A percentile compares a stretch with the other conserved stretches of the same genome.
Conservation (phyloP, 2,113 vertebrate species). For the Myotis davidii region DNA sequence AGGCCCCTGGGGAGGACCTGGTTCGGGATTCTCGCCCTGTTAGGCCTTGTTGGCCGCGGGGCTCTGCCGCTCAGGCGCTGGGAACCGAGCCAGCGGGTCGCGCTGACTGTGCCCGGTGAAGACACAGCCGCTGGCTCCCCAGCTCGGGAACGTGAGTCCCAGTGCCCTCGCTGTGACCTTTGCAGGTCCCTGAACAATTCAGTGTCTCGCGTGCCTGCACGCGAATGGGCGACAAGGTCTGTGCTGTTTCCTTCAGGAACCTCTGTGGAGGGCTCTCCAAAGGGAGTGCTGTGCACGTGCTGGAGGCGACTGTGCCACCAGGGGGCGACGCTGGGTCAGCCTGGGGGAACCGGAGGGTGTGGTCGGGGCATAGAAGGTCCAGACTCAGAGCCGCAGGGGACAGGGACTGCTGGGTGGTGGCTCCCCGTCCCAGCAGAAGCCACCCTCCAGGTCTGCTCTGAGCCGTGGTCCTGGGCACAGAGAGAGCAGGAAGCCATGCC, state of each 20-base stretch:
- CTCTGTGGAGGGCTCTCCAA: not conserved
- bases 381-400: no score
- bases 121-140: not conserved
- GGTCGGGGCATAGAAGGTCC: not conserved
- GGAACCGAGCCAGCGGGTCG: not conserved
- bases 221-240: not conserved
- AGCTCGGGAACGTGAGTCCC: not conserved
- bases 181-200: not conserved
- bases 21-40: no score
- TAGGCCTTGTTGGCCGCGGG: not conserved
- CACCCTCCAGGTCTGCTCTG: not conserved
- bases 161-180: not conserved
- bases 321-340: not conserved
- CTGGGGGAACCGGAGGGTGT: not conserved
- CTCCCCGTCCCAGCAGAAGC: not conserved
- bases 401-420: not conserved
- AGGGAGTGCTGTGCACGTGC: rapidly evolving
- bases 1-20: no score
- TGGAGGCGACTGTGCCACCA: no score
- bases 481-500: rapidly evolving
- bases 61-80: not conserved
- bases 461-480: not conserved
- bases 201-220: not conserved
- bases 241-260: not conserved
- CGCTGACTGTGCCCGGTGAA: not conserved